Conservation (phyloP, 1,140 invertebrate genomes). For the Calliopsis andreniformis region DNA sequence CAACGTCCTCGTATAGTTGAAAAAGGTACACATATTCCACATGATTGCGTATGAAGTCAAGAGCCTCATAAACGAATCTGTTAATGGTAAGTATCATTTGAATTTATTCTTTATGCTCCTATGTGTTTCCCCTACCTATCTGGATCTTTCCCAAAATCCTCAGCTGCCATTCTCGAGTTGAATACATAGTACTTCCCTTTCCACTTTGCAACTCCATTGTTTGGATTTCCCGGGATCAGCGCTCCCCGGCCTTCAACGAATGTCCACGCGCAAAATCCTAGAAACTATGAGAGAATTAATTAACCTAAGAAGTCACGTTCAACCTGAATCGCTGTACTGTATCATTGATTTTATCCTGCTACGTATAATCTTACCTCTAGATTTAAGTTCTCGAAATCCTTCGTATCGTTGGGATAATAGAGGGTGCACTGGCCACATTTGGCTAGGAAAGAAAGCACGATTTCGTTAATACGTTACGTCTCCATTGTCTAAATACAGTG, state of each 20-base stretch:
- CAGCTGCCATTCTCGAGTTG: conserved; percentile 81
- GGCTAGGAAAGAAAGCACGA: conserved; percentile 17
- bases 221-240: conserved; percentile 85
- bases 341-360: not conserved
- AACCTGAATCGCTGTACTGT: not conserved
- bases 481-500: not conserved
- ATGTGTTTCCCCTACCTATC: conserved; percentile 77
- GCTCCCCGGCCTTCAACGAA: conserved; percentile 83
- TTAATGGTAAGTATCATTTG: not conserved
- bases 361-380: conserved; percentile 72
- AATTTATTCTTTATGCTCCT: conserved; percentile 4
- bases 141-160: conserved; percentile 83
- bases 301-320: conserved; percentile 4
- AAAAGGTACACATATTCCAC: conserved; percentile 84
- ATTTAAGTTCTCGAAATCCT: conserved; percentile 79
- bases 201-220: conserved; percentile 83
- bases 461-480: not conserved
- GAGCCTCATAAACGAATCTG: conserved; percentile 82
- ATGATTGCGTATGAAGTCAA: conserved; percentile 82
- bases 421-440: conserved; percentile 74
- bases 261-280: conserved; percentile 86
- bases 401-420: conserved; percentile 73
- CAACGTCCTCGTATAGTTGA: conserved; percentile 82
- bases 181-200: conserved; percentile 83
- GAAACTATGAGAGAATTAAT: conserved; percentile 79